These are phyloP conservation scores for Podarcis lilfordi DNA, from an alignment of 2,797 vertebrate species.

Conservation along the genomic window DNA sequence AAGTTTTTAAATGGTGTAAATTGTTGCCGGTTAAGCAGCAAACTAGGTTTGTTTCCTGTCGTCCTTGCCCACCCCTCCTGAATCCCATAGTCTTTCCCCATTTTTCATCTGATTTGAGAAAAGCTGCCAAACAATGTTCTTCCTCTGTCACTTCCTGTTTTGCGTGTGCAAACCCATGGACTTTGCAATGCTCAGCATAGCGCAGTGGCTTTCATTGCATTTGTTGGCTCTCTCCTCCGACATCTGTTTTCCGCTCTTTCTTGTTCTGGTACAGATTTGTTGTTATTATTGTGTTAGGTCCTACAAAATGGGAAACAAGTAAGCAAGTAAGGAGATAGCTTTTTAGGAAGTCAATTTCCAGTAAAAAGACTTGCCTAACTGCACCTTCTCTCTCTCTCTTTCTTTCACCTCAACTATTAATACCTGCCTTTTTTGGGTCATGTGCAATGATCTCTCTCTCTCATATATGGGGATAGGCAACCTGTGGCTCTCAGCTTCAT, in stretches of 20 bases:
- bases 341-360: not conserved
- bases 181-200: not conserved
- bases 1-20: not conserved
- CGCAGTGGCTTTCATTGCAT: not conserved
- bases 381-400: not conserved
- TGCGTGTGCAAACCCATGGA: not conserved
- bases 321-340: not conserved
- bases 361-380: not conserved
- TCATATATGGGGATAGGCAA: not conserved
- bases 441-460: not conserved
- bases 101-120: conserved; percentile 17
- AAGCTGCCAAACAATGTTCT: not conserved
- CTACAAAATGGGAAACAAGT: not conserved
- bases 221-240: not conserved
- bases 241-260: conserved; percentile 25
- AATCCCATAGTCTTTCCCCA: not conserved
- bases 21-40: not conserved
- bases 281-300: not conserved
- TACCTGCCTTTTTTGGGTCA: not conserved
- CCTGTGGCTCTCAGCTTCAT: too few relatives aligned
- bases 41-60: conserved; percentile 27
- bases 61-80: not conserved
- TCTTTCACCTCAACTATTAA: not conserved
- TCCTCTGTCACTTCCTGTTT: conserved; percentile 29
- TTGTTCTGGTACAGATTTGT: not conserved